phyloP scores from a whole-genome alignment of 1,140 invertebrate species.

The Drosophila lini region DNA sequence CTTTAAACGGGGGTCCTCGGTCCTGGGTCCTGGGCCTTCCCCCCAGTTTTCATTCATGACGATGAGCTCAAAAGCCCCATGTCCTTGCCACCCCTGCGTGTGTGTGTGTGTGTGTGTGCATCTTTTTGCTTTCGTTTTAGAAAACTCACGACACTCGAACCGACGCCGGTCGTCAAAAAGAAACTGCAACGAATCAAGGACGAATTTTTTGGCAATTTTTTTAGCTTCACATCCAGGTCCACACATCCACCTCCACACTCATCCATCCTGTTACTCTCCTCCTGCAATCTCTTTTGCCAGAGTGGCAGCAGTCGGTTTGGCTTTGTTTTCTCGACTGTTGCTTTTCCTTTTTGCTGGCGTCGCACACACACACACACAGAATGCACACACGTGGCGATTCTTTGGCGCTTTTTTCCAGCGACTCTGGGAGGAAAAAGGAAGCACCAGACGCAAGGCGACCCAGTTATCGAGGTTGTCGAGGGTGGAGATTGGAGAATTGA shows the following conservation, averaged over 20 bases:
- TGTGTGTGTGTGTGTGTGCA: conserved; percentile 44
- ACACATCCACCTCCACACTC: not conserved
- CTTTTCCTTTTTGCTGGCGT: conserved; percentile 33
- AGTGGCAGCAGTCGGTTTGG: conserved; percentile 36
- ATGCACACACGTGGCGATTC: conserved; percentile 27
- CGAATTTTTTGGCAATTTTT: conserved; percentile 83
- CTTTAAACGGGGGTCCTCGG: not conserved
- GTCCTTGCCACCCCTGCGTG: conserved; percentile 43
- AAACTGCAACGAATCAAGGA: conserved; percentile 84
- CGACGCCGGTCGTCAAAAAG: conserved; percentile 57
- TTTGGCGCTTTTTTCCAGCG: conserved; percentile 35
- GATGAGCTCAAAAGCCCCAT: conserved; percentile 52
- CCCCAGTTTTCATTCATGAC: conserved; percentile 64
- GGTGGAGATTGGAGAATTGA: not conserved
- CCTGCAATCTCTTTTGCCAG: conserved; percentile 20
- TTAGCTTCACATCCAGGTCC: conserved; percentile 16
- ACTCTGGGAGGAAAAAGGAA: conserved; percentile 32
- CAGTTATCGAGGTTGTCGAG: conserved; percentile 8
- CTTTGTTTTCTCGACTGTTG: conserved; percentile 48
- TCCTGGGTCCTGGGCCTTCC: not conserved
- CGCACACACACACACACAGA: not conserved
- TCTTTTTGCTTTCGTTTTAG: conserved; percentile 82
- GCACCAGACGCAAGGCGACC: conserved; percentile 21
- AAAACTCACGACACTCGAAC: conserved; percentile 75
- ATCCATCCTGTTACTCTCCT: not conserved